Evolutionary conservation across 2,797 vertebrate species (phyloP).

Genomic region (Myoxocephalus aenaeus): DNA sequence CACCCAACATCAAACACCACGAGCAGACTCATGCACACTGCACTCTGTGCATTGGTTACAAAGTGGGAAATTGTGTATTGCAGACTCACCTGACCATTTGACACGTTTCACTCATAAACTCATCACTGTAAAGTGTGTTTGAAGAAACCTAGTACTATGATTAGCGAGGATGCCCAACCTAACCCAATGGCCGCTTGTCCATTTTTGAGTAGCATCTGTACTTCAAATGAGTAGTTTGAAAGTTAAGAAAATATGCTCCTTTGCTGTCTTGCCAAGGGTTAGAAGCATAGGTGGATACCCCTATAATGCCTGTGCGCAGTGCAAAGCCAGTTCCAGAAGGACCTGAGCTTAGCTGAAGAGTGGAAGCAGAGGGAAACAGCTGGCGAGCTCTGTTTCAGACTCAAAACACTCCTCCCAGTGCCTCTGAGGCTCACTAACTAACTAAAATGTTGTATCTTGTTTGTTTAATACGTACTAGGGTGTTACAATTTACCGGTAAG

Average conservation of each 20-base stretch:
- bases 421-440: neutral
- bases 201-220: neutral
- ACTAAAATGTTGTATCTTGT: neutral
- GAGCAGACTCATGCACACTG: conserved; percentile 44
- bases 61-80: conserved; percentile 42
- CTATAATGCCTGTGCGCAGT: neutral
- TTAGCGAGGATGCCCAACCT: conserved; percentile 18
- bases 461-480: neutral
- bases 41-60: conserved; percentile 40
- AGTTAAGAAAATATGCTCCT: neutral
- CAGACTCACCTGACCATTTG: conserved; percentile 52
- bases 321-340: neutral
- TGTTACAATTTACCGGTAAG: neutral
- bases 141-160: conserved; percentile 22
- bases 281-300: neutral
- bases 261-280: neutral
- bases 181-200: neutral
- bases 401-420: neutral
- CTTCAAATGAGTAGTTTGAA: neutral
- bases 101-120: conserved; percentile 37
- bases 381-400: neutral
- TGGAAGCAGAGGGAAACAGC: neutral
- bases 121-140: conserved; percentile 40
- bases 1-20: conserved; percentile 78
- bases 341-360: neutral